Conservation (phyloP, 1,140 invertebrate species). For the Antheraea pernyi region DNA sequence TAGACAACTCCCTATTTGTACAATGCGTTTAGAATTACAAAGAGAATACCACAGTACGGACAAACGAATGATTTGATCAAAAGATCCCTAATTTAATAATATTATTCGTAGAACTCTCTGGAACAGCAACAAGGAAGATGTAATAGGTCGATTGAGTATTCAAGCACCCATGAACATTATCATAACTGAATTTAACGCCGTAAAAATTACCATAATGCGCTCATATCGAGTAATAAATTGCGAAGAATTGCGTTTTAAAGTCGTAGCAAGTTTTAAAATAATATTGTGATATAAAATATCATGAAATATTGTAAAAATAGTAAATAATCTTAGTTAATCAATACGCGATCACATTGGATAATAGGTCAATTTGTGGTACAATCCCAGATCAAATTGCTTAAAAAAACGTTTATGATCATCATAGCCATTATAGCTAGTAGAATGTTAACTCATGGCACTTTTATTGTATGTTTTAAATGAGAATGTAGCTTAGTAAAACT, state of each 20-base stretch:
- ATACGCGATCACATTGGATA: too few relatives aligned
- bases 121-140: not conserved
- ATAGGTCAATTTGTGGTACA: too few relatives aligned
- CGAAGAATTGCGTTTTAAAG: not conserved
- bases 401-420: too few relatives aligned
- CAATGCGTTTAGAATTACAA: too few relatives aligned
- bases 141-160: slow-evolving; percentile 3
- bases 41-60: not conserved
- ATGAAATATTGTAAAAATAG: not conserved
- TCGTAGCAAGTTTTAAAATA: not conserved
- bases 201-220: slow-evolving; percentile 4
- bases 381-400: too few relatives aligned
- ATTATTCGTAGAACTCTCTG: not conserved
- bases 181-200: slow-evolving; percentile 2
- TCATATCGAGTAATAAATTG: not conserved
- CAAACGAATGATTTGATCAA: not conserved
- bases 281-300: not conserved
- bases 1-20: too few relatives aligned
- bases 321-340: too few relatives aligned
- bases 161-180: slow-evolving; percentile 4
- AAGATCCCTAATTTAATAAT: not conserved
- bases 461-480: too few relatives aligned
- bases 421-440: too few relatives aligned
- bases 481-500: too few relatives aligned
- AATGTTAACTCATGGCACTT: too few relatives aligned